Evolutionary conservation across 2,113 vertebrate genomes (phyloP), one percentile per base, ranked within the genome.

Genomic region (Aramus guarauna): DNA sequence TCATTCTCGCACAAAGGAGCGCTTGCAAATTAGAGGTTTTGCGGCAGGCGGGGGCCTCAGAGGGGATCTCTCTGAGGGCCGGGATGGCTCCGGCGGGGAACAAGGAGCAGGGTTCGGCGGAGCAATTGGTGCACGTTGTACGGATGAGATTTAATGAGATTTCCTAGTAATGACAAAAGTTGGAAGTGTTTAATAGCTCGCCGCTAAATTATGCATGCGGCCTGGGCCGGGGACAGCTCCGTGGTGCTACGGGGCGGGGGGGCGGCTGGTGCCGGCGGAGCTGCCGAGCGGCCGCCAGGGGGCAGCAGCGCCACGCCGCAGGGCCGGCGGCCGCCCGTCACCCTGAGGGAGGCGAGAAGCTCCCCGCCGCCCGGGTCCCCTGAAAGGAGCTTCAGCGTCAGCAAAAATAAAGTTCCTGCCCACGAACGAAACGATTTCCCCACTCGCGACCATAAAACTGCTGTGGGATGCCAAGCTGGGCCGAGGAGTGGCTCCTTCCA

Each of bases 301-400:
- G 97, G 97, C 97, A 97, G 95, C 94, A 91, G 91, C 90, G 78
- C 41, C 94, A 79, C 97, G 87, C 82, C 19, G 80, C 97, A 86
- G 53, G n/a, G 27, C 34, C 41, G 55, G 83, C 47, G 24, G 64
- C 74, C 16, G 17, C 59, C 72, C 12, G 9, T 10, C 36, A 27
- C 39, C 29, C 1, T 11, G 15, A 0, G 27, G 62, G 81, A 23
- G 81, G 73, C 7, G 37, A 1, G 64, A 30, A 11, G 26, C 14
- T 3, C 7, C 19, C 56, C 15, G 8, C 37, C 45, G 8, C 45
- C 30, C 8, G 3, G 0, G 1, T 22, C 15, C 26, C 11, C 11
- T 5, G 12, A 6, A 2, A 16, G 0, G 11, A 11, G 3, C 21
- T 39, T 48, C 2, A 16, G 32, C 23, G 4, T 11, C 21, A 0